Evolutionary conservation across 2,888 invertebrate genomes (phyloP).

Genomic region (Drosophila peninsularis): DNA sequence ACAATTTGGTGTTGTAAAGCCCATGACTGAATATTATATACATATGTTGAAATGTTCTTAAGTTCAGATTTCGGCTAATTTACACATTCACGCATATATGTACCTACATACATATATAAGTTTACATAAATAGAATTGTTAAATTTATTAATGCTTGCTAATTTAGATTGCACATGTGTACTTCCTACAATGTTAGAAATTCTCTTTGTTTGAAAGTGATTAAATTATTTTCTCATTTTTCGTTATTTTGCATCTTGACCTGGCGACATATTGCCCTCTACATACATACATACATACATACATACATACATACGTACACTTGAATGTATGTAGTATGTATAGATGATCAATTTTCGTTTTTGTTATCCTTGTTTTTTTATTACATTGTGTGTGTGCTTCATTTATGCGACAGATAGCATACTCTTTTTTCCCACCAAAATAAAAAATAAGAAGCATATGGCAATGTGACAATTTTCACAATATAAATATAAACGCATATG

Average conservation of each 20-base stretch:
- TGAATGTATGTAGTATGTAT: constrained; percentile 10
- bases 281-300: constrained; percentile 13
- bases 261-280: constrained; percentile 36
- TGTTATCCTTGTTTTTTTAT: constrained; percentile 11
- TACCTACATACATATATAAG: no score
- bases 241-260: constrained; percentile 9
- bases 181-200: constrained; percentile 7
- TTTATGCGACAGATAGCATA: constrained; percentile 12
- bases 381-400: background rate
- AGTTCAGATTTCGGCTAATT: constrained; percentile 36
- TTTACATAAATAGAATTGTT: constrained; percentile 54
- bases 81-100: constrained; percentile 26
- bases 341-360: constrained; percentile 7
- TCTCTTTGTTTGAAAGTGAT: constrained; percentile 3
- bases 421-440: constrained; percentile 55
- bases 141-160: constrained; percentile 27
- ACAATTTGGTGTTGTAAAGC: background rate
- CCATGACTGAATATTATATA: constrained; percentile 1
- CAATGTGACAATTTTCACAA: constrained; percentile 24
- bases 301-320: constrained; percentile 4
- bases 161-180: constrained; percentile 19
- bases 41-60: constrained; percentile 14
- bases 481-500: constrained; percentile 7
- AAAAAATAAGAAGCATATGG: no score
- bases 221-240: constrained; percentile 10